Evolutionary conservation across 2,113 vertebrate species (phyloP).

Genomic region (Tonatia bakeri): DNA sequence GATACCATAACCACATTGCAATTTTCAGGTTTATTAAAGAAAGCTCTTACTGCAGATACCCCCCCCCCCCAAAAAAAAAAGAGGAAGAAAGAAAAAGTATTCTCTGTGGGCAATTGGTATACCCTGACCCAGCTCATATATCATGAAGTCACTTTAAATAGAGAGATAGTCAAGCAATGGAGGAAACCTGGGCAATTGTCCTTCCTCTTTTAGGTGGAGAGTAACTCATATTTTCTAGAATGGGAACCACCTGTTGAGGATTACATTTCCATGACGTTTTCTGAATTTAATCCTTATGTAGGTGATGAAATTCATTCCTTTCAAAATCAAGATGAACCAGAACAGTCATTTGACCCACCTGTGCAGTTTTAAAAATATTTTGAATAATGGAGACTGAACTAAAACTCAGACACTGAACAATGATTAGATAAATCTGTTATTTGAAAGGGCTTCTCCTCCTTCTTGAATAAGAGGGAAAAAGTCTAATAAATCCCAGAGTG

Average conservation of each 20-base stretch:
- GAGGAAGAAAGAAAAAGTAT: background rate
- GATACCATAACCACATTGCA: background rate
- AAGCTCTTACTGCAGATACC: background rate
- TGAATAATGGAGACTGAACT: constrained; percentile 73
- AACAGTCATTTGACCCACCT: constrained; percentile 77
- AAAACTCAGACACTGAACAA: constrained; percentile 63
- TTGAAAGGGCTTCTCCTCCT: constrained; percentile 61
- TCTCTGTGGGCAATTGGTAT: background rate
- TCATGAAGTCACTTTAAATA: constrained; percentile 40
- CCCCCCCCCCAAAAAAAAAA: background rate
- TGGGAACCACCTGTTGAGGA: constrained; percentile 76
- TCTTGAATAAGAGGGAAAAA: constrained; percentile 44
- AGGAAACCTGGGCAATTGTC: constrained; percentile 56
- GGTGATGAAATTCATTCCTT: constrained; percentile 78
- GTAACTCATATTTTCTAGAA: constrained; percentile 63
- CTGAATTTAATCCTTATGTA: constrained; percentile 78
- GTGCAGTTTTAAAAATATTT: constrained; percentile 76
- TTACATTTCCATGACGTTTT: constrained; percentile 74
- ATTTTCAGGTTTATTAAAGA: background rate
- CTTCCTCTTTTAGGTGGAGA: constrained; percentile 47
- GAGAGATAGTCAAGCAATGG: constrained; percentile 32
- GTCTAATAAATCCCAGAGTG: constrained; percentile 72
- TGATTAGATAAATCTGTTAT: constrained; percentile 78
- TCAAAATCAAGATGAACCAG: constrained; percentile 75
- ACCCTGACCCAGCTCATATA: constrained; percentile 15